These are phyloP conservation scores for Endomychus coccineus DNA, from an alignment of 2,888 invertebrate genomes.

Conservation along the genomic window DNA sequence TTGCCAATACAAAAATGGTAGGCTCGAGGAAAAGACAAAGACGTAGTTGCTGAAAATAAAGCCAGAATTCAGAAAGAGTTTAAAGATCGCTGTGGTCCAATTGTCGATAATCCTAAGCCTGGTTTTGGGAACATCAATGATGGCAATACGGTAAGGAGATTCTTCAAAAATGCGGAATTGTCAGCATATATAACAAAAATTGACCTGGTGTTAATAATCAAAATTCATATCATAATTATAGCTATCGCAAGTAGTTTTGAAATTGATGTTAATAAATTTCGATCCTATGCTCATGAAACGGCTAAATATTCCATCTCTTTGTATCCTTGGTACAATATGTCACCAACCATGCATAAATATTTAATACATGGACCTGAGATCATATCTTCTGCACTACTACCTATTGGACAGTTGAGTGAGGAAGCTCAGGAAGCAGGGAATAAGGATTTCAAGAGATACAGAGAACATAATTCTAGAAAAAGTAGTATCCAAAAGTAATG, in stretches of 20 bases:
- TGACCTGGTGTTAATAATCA: not conserved
- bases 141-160: conserved; percentile 9
- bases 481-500: conserved; percentile 3
- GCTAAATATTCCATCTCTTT: not conserved
- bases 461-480: conserved; percentile 3
- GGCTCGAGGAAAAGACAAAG: conserved; percentile 1
- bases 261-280: conserved; percentile 3
- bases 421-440: conserved; percentile 5
- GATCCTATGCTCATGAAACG: not conserved
- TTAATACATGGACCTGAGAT: conserved; percentile 4
- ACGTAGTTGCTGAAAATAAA: not conserved
- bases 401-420: conserved; percentile 7
- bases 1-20: conserved; percentile 2
- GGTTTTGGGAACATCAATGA: not conserved
- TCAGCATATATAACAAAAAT: not conserved
- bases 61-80: not conserved
- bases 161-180: conserved; percentile 6
- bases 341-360: conserved; percentile 3
- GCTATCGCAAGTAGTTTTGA: conserved; percentile 1
- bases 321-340: conserved; percentile 2
- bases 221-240: conserved; percentile 2
- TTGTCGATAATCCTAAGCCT: not conserved
- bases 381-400: conserved; percentile 1
- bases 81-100: not conserved
- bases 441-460: conserved; percentile 11